Evolutionary conservation across 37 sponge, comb jelly and placozoan species (phyloP), one percentile per base, ranked within the genome.

Genomic region (Chondrosia reniformis): DNA sequence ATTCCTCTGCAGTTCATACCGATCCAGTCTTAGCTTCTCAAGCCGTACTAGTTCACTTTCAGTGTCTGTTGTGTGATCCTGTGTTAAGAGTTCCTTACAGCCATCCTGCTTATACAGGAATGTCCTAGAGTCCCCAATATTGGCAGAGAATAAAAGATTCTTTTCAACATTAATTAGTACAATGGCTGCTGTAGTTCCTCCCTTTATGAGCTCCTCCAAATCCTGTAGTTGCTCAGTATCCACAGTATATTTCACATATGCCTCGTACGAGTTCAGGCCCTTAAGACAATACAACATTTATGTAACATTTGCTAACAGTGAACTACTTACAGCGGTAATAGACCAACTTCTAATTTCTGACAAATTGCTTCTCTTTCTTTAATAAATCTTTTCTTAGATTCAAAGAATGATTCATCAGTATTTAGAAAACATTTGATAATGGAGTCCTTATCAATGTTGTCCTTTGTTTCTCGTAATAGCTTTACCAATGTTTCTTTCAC

Each of bases 101-200:
- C 40, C 9, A 9, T 77, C 37, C 1, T 42, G 45, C 30, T 49
- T 32, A 33, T n/a, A 80, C 28, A 94, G 76, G 17, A 93, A 45
- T 33, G 82, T 88, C 46, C 95, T 78, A 0, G 97, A 88, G 77
- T 97, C 94, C 6, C 97, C 97, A n/a, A 88, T 87, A 71, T 93
- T 97, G 38, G 94, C 94, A 12, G 91, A 89, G 76, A 81, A 86
- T 34, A 97, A 81, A 1, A 8, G 10, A 37, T 25, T 17, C 22
- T 13, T n/a, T 2, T 76, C 43, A 6, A 81, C 44, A 31, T 75
- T 59, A 33, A 93, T 77, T 30, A 91, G 63, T 21, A 86, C 97
- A 27, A 91, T 61, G 22, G 85, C 97, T 3, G 84, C 87, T 33
- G 97, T 93, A 33, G 89, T 83, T 1, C 97, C 97, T 34, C 97